These are phyloP conservation scores for Gallirallus australis DNA, from an alignment of 2,797 vertebrate species.

Conservation along the genomic window DNA sequence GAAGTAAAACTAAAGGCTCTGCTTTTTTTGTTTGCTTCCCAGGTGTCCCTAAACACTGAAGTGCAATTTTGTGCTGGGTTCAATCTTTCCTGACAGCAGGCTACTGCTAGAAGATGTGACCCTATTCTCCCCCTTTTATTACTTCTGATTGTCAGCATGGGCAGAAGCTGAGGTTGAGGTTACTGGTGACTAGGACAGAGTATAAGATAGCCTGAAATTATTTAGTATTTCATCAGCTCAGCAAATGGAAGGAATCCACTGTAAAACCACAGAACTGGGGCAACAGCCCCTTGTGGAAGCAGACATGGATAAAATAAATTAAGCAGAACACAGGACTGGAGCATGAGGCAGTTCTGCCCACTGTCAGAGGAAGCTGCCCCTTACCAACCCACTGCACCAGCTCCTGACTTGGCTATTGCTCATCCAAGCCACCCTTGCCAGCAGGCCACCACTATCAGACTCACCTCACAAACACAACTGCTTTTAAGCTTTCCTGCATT, in stretches of 20 bases:
- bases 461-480: background rate
- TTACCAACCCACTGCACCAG: background rate
- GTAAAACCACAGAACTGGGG: background rate
- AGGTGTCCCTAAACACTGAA: background rate
- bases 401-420: background rate
- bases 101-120: background rate
- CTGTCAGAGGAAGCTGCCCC: background rate
- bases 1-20: background rate
- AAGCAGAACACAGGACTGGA: background rate
- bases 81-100: background rate
- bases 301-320: background rate
- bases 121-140: background rate
- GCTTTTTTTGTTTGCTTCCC: background rate
- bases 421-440: background rate
- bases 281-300: background rate
- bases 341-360: background rate
- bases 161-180: background rate
- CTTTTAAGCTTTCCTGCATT: background rate
- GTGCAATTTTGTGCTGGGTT: background rate
- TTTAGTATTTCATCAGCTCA: background rate
- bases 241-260: background rate
- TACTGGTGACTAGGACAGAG: background rate
- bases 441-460: background rate
- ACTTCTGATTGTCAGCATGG: background rate
- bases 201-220: background rate